phyloP scores from a whole-genome alignment of 1,140 invertebrate genomes.

The Onthophagus taurus region DNA sequence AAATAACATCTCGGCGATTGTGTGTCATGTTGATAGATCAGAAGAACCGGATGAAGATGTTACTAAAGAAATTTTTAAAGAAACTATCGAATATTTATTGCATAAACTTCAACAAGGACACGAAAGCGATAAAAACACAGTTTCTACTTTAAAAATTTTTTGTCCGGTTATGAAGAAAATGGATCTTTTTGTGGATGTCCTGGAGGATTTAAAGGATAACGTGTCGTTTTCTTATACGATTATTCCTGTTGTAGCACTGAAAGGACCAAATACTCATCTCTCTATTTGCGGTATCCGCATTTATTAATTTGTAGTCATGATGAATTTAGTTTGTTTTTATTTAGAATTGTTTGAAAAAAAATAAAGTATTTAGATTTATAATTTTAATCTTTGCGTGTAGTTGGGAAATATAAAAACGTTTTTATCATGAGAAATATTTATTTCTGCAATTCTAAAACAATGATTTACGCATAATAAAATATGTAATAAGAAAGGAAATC shows the following conservation, averaged over 20 bases:
- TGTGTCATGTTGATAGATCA: constrained; percentile 63
- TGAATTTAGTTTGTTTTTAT: neutral
- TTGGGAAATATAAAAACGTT: neutral
- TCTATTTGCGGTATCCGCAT: constrained; percentile 56
- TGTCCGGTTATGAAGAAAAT: constrained; percentile 54
- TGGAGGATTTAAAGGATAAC: constrained; percentile 36
- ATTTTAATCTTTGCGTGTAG: too few relatives aligned
- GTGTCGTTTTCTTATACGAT: constrained; percentile 57
- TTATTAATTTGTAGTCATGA: constrained; percentile 17
- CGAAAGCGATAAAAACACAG: constrained; percentile 44
- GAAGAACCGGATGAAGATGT: constrained; percentile 38
- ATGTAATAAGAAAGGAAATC: constrained; percentile 32
- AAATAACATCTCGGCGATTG: constrained; percentile 73
- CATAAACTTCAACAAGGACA: constrained; percentile 61
- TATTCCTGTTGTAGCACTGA: constrained; percentile 66
- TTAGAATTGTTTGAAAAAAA: constrained; percentile 7
- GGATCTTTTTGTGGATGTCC: constrained; percentile 45
- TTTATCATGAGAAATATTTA: constrained; percentile 34
- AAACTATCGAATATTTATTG: constrained; percentile 61
- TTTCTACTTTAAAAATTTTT: constrained; percentile 63
- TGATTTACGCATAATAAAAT: constrained; percentile 34
- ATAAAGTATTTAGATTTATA: neutral
- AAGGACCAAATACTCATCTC: constrained; percentile 66
- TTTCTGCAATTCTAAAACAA: constrained; percentile 35
- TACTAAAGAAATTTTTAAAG: constrained; percentile 49